A percentile compares a stretch with the other conserved stretches of the same genome.
Evolutionary conservation across 2,797 vertebrate species (phyloP).

Genomic region (Synaphobranchus kaupii): DNA sequence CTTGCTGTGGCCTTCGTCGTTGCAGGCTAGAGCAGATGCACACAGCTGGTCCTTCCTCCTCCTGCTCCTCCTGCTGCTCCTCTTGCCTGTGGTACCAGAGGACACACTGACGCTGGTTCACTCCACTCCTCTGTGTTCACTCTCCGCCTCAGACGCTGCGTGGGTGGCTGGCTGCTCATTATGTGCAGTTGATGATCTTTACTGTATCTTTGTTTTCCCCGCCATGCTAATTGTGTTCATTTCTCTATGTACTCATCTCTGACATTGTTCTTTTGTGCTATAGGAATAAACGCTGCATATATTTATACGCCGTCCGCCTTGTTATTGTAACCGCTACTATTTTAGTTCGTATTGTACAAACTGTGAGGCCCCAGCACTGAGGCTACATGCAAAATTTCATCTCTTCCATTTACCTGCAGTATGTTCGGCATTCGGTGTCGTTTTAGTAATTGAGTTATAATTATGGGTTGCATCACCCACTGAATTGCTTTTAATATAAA

Average conservation of each 20-base stretch:
- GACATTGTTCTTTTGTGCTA: neutral
- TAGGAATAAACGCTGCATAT: neutral
- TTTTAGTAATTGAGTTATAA: neutral
- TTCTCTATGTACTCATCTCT: neutral
- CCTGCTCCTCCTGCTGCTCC: conserved; percentile 1
- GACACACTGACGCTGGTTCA: neutral
- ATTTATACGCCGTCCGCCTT: neutral
- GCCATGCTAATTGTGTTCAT: conserved; percentile 8
- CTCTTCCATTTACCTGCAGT: neutral
- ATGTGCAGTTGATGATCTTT: neutral
- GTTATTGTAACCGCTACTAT: neutral
- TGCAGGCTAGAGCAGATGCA: neutral
- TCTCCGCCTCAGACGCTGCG: neutral
- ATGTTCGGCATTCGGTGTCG: neutral
- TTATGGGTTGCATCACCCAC: neutral
- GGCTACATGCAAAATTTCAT: neutral
- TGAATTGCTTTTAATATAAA: neutral
- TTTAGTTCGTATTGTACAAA: neutral
- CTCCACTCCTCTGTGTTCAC: neutral
- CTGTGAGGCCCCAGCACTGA: neutral
- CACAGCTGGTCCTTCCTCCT: neutral
- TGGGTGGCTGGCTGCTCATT: neutral
- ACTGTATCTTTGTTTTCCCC: neutral
- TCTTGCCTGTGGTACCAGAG: neutral
- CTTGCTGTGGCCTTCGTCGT: neutral